Evolutionary conservation across 2,113 vertebrate genomes (phyloP).

Genomic region (Rhagologus leucostigma): DNA sequence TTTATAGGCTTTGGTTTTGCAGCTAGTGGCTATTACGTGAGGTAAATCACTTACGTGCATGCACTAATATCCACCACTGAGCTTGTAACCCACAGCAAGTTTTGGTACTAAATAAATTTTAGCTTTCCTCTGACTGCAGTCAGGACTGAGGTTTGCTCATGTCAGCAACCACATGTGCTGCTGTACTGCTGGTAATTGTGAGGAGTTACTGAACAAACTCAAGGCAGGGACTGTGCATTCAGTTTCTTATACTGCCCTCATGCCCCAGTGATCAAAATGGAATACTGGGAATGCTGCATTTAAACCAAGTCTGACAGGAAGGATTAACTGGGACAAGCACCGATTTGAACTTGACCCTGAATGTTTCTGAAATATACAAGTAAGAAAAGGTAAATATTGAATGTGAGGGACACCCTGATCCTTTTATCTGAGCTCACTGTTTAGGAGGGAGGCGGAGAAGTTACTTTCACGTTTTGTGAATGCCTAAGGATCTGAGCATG

Average conservation of each 20-base stretch:
- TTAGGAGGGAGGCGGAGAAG: background rate
- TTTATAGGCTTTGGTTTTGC: background rate
- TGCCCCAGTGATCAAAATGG: background rate
- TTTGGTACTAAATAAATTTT: background rate
- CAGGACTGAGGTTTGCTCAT: background rate
- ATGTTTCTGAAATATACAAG: background rate
- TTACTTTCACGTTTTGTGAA: conserved; percentile 42
- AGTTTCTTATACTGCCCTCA: background rate
- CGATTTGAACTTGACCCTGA: background rate
- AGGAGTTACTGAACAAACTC: background rate
- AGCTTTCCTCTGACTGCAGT: background rate
- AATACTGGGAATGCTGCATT: background rate
- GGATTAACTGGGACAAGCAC: background rate
- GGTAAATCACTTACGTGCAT: background rate
- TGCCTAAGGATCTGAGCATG: conserved; percentile 58
- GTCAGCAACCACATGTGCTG: background rate
- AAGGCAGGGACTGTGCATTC: background rate
- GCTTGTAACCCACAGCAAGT: background rate
- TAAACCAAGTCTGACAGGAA: background rate
- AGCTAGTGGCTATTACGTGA: background rate
- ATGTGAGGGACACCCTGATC: background rate
- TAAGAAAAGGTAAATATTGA: background rate
- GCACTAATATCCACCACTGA: background rate
- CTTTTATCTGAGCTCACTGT: background rate
- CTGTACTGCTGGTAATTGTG: background rate